These are phyloP conservation scores for Petromus typicus DNA, from an alignment of 2,113 vertebrate genomes.

Conservation along the genomic window DNA sequence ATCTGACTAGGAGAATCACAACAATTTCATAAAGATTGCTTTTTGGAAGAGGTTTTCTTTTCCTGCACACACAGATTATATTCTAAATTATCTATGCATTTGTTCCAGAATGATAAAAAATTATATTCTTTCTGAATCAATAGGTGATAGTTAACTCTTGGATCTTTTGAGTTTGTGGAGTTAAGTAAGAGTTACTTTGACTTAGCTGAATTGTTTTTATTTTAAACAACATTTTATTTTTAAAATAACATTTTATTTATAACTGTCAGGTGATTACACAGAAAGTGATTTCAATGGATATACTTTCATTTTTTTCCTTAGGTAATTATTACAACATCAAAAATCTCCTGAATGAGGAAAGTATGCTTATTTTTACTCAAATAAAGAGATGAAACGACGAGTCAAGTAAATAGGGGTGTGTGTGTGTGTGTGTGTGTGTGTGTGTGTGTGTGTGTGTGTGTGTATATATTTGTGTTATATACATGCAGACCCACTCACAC, in stretches of 20 bases:
- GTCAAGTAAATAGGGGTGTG: slow-evolving; percentile 53
- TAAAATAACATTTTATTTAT: slow-evolving; percentile 84
- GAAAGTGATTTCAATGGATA: slow-evolving; percentile 50
- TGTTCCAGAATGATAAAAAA: slow-evolving; percentile 2
- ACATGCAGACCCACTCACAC: too few species aligned
- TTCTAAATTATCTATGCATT: not conserved
- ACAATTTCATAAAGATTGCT: not conserved
- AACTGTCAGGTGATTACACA: not conserved
- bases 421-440: not conserved
- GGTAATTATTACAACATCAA: slow-evolving; percentile 88
- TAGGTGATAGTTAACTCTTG: not conserved
- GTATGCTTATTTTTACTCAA: slow-evolving; percentile 88
- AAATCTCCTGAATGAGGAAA: slow-evolving; percentile 86
- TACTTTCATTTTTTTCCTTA: slow-evolving; percentile 79
- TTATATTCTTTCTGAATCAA: slow-evolving; percentile 22
- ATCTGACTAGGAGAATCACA: not conserved
- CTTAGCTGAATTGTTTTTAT: slow-evolving; percentile 36
- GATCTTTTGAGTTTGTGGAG: slow-evolving; percentile 33
- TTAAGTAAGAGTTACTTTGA: slow-evolving; percentile 36
- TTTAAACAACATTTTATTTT: slow-evolving; percentile 74
- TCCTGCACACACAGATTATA: not conserved
- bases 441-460: not conserved
- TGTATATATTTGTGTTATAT: not conserved
- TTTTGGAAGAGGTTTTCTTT: slow-evolving; percentile 11
- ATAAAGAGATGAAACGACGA: slow-evolving; percentile 83